Evolutionary conservation across 2,888 invertebrate species (phyloP).

Genomic region (Scelioninae gen. 1): DNA sequence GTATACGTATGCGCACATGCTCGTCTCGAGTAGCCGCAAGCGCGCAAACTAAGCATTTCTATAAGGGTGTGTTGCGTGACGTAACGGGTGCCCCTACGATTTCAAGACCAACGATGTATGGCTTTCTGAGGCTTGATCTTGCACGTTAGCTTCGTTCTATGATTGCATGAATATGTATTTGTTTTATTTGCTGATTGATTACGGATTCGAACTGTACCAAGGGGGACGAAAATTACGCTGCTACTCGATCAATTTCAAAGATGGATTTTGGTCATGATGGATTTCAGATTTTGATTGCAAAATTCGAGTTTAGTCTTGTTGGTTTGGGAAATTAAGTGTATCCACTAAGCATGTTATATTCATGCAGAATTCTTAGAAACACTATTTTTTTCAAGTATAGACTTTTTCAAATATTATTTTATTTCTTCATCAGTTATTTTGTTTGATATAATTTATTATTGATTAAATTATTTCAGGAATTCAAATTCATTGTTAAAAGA

Average conservation of each 20-base stretch:
- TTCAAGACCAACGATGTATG: constrained; percentile 63
- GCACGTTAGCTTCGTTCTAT: constrained; percentile 9
- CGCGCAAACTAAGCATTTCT: constrained; percentile 83
- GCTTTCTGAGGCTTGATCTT: constrained; percentile 47
- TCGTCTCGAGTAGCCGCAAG: constrained; percentile 73
- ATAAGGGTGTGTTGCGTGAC: constrained; percentile 81
- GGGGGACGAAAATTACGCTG: not conserved
- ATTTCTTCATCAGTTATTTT: no score
- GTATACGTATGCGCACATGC: constrained; percentile 70
- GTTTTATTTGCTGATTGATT: constrained; percentile 51
- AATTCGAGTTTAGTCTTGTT: no score
- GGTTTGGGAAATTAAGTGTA: no score
- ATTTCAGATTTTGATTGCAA: constrained; percentile 6
- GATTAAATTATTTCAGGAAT: no score
- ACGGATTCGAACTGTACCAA: constrained; percentile 11
- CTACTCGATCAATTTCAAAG: constrained; percentile 1
- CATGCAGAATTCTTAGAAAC: no score
- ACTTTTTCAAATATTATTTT: no score
- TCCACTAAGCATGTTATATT: no score
- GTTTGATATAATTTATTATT: no score
- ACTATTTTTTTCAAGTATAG: no score
- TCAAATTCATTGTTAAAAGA: no score
- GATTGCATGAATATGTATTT: constrained; percentile 43
- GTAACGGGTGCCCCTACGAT: constrained; percentile 79
- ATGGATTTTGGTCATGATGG: constrained; percentile 1